Evolutionary conservation across 2,797 vertebrate genomes (phyloP).

Genomic region (Chromobotia macracanthus): DNA sequence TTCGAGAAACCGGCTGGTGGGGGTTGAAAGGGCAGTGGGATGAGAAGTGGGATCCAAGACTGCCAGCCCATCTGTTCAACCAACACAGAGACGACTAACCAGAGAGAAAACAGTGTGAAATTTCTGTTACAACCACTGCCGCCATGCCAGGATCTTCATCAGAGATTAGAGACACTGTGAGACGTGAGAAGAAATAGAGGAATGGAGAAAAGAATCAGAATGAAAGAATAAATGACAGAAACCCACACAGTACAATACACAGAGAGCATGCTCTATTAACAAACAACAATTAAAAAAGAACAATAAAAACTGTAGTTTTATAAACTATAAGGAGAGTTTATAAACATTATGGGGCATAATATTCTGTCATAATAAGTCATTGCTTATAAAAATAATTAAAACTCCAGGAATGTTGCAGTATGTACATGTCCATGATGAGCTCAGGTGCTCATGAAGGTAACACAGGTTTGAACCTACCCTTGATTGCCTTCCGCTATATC

Average conservation of each 20-base stretch:
- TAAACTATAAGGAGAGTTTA: no score
- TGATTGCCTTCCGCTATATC: not conserved
- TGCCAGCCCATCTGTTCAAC: constrained; percentile 51
- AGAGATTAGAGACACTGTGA: constrained; percentile 38
- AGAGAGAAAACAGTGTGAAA: constrained; percentile 33
- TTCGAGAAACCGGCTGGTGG: constrained; percentile 4
- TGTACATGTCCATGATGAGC: not conserved
- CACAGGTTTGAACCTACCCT: not conserved
- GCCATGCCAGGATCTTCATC: constrained; percentile 23
- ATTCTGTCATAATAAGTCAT: no score
- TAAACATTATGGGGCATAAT: no score
- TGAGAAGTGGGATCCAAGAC: constrained; percentile 39
- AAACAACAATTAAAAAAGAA: no score
- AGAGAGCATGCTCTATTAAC: no score
- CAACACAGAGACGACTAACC: constrained; percentile 30
- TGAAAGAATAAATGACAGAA: not conserved
- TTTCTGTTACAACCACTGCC: constrained; percentile 32
- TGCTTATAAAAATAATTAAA: no score
- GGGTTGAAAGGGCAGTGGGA: constrained; percentile 45
- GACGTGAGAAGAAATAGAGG: constrained; percentile 15
- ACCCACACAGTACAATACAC: not conserved
- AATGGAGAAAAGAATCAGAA: constrained; percentile 34
- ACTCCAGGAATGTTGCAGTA: not conserved
- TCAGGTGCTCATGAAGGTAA: no score
- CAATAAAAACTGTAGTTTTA: no score